Base-by-base conservation (phyloP, 2,888 invertebrate species). In the Panorpa germanica region DNA sequence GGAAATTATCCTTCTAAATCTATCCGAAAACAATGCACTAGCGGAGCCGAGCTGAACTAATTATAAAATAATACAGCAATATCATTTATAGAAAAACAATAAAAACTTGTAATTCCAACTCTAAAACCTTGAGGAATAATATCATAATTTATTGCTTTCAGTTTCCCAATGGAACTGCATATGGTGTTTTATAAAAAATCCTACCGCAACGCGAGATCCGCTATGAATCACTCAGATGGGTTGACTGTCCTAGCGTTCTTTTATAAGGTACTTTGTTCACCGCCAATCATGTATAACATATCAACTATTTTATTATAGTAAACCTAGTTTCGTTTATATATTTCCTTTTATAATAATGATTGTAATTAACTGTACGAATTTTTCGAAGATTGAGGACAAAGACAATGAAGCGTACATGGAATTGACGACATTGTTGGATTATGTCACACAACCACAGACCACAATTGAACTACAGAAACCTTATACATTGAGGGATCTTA, bases 161-260 rank as follows among this genome's bases (percentile, higher is more conserved):
- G 72, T 49, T 75, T 65, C 47, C 70, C 77, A 2, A 72, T 76
- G 61, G 76, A 82, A 52, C 53, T 82, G 25, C 82, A 82, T 45
- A 69, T 75, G 48, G 80, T 82, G 2, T 72, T 78, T 46, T 74
- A 62, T 42, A 80, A 77, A 45, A 59, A 63, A 32, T 59, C 61
- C 28, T 81, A 80, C 43, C 55, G 55, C 3, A 59, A 57, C 13
- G 53, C 67, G n/a, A 49, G 56, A 3, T 58, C 65, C 34, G 78
- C 85, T 2, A 46, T 70, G 8, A 55, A 61, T 8, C 59, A 75
- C 44, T 49, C 61, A 3, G 82, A 83, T 45, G 86, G 85, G 1
- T 51, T 86, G 23, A 64, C 74, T 0, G 82, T 85, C 0, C 53
- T 86, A 17, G 78, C 78, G 1, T 77, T 74, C 47, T 72, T 85